phyloP scores from a whole-genome alignment of 1,140 invertebrate species.

The Protaetia brevitarsis region DNA sequence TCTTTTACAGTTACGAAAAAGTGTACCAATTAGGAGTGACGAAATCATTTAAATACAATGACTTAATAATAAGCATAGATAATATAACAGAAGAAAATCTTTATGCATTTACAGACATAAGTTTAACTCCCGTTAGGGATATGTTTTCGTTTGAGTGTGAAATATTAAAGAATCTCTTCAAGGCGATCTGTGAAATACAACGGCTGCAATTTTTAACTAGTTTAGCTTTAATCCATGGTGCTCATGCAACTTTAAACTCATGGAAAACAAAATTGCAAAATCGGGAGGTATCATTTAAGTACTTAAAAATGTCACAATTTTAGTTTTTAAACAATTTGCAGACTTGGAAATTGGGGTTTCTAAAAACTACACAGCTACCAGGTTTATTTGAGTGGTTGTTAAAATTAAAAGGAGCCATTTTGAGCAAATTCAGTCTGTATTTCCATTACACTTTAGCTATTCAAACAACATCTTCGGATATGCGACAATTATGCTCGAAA shows the following conservation, averaged over 20 bases:
- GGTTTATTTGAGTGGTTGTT: constrained; percentile 67
- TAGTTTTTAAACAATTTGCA: constrained; percentile 39
- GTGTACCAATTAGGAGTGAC: constrained; percentile 54
- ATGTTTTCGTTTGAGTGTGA: constrained; percentile 69
- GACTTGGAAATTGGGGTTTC: constrained; percentile 62
- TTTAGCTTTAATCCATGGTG: constrained; percentile 65
- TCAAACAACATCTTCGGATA: constrained; percentile 63
- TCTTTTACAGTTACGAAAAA: constrained; percentile 55
- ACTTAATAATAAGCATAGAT: constrained; percentile 53
- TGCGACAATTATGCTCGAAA: constrained; percentile 64
- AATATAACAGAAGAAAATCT: constrained; percentile 52
- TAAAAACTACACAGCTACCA: constrained; percentile 62
- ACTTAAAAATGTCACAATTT: background rate
- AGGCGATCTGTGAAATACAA: constrained; percentile 63
- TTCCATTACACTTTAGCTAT: constrained; percentile 68
- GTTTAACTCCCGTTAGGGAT: constrained; percentile 54
- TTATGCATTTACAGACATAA: constrained; percentile 53
- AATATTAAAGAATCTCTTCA: constrained; percentile 63
- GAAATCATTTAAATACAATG: constrained; percentile 54
- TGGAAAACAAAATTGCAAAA: constrained; percentile 57
- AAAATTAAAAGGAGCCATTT: constrained; percentile 61
- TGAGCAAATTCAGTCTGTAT: constrained; percentile 74
- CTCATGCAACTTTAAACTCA: constrained; percentile 60
- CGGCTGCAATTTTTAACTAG: constrained; percentile 66
- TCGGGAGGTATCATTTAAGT: constrained; percentile 36